Evolutionary conservation across 2,797 vertebrate genomes (phyloP).

Genomic region (Pantherophis alleghaniensis): DNA sequence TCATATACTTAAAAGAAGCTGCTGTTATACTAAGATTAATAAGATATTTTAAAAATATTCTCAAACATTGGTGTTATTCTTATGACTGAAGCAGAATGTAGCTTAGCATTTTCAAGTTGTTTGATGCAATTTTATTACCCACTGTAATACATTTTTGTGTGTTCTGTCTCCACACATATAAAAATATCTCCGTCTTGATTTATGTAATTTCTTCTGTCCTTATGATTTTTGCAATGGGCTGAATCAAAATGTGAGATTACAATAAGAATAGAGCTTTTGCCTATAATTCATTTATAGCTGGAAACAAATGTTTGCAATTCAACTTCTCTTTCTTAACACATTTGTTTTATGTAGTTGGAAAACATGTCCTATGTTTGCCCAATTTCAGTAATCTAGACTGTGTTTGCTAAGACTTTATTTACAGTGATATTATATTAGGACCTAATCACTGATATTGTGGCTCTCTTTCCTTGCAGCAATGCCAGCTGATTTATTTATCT

Average conservation of each 20-base stretch:
- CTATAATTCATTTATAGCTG: conserved; percentile 57
- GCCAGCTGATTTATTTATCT: conserved; percentile 26
- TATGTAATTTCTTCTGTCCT: conserved; percentile 47
- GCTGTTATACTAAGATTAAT: neutral
- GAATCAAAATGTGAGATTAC: conserved; percentile 50
- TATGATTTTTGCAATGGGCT: conserved; percentile 47
- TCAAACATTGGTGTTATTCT: conserved; percentile 39
- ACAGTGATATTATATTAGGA: conserved; percentile 41
- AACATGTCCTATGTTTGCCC: conserved; percentile 41
- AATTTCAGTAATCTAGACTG: conserved; percentile 53
- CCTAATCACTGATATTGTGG: conserved; percentile 20
- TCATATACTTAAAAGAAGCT: neutral
- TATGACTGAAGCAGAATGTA: conserved; percentile 34
- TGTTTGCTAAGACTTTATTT: conserved; percentile 46
- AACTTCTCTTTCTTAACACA: conserved; percentile 51
- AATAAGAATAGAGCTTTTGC: conserved; percentile 43
- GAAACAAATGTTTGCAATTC: conserved; percentile 64
- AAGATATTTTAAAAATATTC: conserved; percentile 38
- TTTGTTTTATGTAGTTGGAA: neutral
- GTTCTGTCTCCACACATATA: conserved; percentile 9
- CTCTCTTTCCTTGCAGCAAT: conserved; percentile 28
- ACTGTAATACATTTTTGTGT: conserved; percentile 52
- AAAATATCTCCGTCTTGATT: conserved; percentile 44
- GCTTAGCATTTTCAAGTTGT: conserved; percentile 44
- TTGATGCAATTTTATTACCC: conserved; percentile 58